A percentile compares a stretch with the other conserved stretches of the same genome.
Evolutionary conservation across 2,113 vertebrate species (phyloP).

Genomic region (Peromyscus polionotus): DNA sequence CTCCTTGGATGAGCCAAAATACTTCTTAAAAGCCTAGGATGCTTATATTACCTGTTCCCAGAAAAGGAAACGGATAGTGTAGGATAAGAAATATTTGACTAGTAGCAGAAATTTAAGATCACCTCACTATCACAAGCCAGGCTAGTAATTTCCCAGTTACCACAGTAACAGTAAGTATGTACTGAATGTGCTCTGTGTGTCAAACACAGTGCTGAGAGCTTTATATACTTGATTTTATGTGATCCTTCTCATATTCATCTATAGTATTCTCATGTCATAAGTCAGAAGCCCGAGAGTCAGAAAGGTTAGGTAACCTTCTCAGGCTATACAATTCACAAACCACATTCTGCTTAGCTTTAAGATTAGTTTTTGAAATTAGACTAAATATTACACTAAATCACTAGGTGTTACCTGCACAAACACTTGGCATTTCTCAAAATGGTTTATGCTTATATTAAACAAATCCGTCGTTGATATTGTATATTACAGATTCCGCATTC

Average conservation of each 20-base stretch:
- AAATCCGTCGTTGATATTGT: background rate
- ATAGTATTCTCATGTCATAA: background rate
- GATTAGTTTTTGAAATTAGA: background rate
- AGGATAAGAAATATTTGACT: constrained; percentile 42
- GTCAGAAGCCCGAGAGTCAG: background rate
- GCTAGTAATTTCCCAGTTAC: constrained; percentile 6
- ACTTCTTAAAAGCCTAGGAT: constrained; percentile 7
- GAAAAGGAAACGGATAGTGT: background rate
- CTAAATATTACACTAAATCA: constrained; percentile 1
- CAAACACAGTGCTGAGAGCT: constrained; percentile 35
- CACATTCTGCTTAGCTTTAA: background rate
- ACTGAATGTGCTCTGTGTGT: background rate
- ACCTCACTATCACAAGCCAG: background rate
- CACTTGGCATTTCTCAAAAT: constrained; percentile 34
- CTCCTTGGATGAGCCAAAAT: background rate
- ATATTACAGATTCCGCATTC: constrained; percentile 15
- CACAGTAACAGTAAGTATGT: background rate
- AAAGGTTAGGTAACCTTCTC: constrained; percentile 17
- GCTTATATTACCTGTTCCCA: constrained; percentile 1
- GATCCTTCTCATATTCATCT: constrained; percentile 11
- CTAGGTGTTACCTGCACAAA: background rate
- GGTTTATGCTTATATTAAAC: constrained; percentile 35
- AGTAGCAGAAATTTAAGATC: constrained; percentile 7
- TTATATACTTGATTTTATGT: constrained; percentile 34
- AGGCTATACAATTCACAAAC: background rate